These are phyloP conservation scores for Macropodus opercularis DNA, from an alignment of 2,797 vertebrate genomes.

Conservation along the genomic window DNA sequence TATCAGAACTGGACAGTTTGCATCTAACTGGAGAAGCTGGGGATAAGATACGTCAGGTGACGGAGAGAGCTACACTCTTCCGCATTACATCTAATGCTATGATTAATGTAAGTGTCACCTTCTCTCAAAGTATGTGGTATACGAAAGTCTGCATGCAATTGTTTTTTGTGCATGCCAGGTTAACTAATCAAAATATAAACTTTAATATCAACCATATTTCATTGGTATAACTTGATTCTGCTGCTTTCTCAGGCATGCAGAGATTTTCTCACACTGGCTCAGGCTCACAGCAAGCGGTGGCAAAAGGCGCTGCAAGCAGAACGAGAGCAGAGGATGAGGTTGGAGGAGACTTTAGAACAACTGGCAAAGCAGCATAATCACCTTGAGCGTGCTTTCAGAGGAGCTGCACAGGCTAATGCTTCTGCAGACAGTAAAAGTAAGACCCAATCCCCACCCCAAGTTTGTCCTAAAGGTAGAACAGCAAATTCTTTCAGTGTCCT, in stretches of 20 bases:
- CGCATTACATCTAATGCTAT: slow-evolving; percentile 98
- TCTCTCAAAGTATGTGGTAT: background rate
- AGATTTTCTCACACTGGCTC: slow-evolving; percentile 92
- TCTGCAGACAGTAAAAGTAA: slow-evolving; percentile 85
- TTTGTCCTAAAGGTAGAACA: background rate
- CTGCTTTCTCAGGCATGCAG: slow-evolving; percentile 86
- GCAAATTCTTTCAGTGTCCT: background rate
- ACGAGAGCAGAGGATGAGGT: slow-evolving; percentile 91
- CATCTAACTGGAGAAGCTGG: slow-evolving; percentile 90
- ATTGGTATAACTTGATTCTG: background rate
- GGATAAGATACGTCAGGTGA: slow-evolving; percentile 97
- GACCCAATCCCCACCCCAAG: background rate
- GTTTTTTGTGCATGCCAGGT: background rate
- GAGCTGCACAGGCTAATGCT: slow-evolving; percentile 80
- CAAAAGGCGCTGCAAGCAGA: slow-evolving; percentile 96
- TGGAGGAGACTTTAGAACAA: slow-evolving; percentile 96
- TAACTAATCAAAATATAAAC: background rate
- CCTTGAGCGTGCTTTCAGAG: slow-evolving; percentile 93
- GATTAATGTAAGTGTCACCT: slow-evolving; percentile 89
- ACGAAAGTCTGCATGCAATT: too few species aligned
- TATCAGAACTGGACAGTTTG: slow-evolving; percentile 93
- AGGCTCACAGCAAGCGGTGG: slow-evolving; percentile 95
- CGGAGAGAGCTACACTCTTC: slow-evolving; percentile 93
- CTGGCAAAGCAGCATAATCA: slow-evolving; percentile 98
- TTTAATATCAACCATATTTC: too few species aligned